phyloP scores from a whole-genome alignment of 35 echinoderm and acorn worm genomes.

The Holothuria glaberrima region DNA sequence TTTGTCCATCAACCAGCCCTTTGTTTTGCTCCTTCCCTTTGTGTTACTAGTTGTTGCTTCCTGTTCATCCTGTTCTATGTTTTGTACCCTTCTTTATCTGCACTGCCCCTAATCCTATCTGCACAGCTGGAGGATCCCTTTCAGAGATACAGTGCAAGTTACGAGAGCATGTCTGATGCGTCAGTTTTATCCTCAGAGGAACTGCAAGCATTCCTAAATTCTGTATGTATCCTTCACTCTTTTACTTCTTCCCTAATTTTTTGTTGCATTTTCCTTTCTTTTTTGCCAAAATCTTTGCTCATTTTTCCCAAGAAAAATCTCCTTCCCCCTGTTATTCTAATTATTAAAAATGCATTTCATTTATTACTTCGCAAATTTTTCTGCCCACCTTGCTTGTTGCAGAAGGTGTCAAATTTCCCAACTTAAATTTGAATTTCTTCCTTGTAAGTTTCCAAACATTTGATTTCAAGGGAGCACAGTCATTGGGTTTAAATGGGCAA shows the following conservation, averaged over 20 bases:
- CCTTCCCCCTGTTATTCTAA: too few relatives aligned
- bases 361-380: too few relatives aligned
- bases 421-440: too few relatives aligned
- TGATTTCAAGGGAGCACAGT: too few relatives aligned
- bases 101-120: neutral
- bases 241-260: neutral
- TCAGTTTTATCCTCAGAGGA: slow-evolving; percentile 24
- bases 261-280: neutral
- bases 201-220: slow-evolving; percentile 48
- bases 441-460: too few relatives aligned
- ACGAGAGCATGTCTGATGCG: slow-evolving; percentile 20
- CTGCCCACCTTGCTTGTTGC: too few relatives aligned
- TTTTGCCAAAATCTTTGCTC: slow-evolving; percentile 2
- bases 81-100: slow-evolving; percentile 28
- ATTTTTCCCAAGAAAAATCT: neutral
- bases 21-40: neutral
- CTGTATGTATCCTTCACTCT: slow-evolving; percentile 35
- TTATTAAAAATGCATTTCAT: too few relatives aligned
- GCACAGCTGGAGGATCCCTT: slow-evolving; percentile 20
- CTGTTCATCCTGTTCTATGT: slow-evolving; percentile 17
- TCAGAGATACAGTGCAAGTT: slow-evolving; percentile 32
- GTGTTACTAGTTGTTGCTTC: slow-evolving; percentile 12
- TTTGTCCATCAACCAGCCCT: neutral
- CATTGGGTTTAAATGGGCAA: too few relatives aligned
- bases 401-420: too few relatives aligned